These are phyloP conservation scores for Ammodramus savannarum DNA, from an alignment of 2,113 vertebrate species.

Conservation along the genomic window DNA sequence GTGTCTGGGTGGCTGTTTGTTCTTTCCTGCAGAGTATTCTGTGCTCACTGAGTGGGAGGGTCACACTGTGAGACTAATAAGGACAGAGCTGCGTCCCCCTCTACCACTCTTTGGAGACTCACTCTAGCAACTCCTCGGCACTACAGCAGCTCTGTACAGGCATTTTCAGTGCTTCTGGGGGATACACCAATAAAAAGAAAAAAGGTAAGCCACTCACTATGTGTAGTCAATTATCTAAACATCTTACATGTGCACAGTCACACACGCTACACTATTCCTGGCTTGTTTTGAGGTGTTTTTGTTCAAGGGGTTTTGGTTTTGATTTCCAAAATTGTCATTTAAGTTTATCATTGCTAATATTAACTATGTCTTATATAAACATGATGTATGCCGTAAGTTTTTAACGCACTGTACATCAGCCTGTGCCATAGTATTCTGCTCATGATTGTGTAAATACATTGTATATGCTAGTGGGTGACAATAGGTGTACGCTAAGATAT, in stretches of 20 bases:
- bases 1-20: constrained; percentile 50
- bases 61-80: constrained; percentile 94
- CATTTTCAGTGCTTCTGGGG: constrained; percentile 51
- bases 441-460: not conserved
- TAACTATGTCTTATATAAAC: not conserved
- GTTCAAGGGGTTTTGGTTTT: not conserved
- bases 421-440: not conserved
- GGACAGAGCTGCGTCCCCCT: constrained; percentile 85
- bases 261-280: not conserved
- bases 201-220: constrained; percentile 72
- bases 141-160: constrained; percentile 52
- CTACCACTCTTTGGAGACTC: constrained; percentile 70
- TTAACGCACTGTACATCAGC: not conserved
- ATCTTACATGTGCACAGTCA: too few species aligned
- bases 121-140: constrained; percentile 61
- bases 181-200: not conserved
- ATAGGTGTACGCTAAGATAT: not conserved
- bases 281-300: not conserved
- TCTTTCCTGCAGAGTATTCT: constrained; percentile 75
- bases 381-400: not conserved
- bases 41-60: constrained; percentile 92
- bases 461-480: too few species aligned
- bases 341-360: not conserved
- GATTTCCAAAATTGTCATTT: not conserved
- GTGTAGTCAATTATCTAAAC: not conserved